Conservation (phyloP, 2,113 vertebrate genomes). For the Petrocephalus zakoni region DNA sequence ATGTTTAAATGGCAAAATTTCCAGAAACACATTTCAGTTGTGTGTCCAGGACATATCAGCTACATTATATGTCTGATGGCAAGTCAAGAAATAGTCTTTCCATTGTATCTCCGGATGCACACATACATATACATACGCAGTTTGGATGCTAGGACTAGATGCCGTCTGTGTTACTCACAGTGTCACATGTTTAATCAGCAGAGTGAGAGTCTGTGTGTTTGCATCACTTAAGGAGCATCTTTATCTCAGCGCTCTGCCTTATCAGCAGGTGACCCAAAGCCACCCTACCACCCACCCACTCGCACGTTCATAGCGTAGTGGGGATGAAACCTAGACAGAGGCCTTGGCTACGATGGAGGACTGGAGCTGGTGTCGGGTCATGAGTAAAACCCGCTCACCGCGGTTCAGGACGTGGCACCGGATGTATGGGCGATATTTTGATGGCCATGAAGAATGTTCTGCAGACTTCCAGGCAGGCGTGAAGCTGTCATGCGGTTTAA, state of each 20-base stretch:
- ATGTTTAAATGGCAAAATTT: neutral
- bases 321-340: neutral
- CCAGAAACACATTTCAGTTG: neutral
- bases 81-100: neutral
- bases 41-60: neutral
- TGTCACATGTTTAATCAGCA: conserved; percentile 2
- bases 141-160: neutral
- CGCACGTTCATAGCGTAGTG: neutral
- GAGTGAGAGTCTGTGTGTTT: neutral
- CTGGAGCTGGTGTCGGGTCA: neutral
- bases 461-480: conserved; percentile 6
- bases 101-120: neutral
- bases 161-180: neutral
- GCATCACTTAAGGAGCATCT: neutral
- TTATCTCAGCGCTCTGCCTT: neutral
- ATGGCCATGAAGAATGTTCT: neutral
- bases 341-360: neutral
- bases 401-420: neutral
- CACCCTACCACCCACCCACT: neutral
- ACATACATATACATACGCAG: neutral
- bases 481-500: neutral
- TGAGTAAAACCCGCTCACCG: neutral
- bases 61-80: neutral
- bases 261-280: neutral
- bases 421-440: neutral